A percentile compares a stretch with the other conserved stretches of the same genome.
Evolutionary conservation across 2,888 invertebrate genomes (phyloP).

Genomic region (Leptopilina syphax): DNA sequence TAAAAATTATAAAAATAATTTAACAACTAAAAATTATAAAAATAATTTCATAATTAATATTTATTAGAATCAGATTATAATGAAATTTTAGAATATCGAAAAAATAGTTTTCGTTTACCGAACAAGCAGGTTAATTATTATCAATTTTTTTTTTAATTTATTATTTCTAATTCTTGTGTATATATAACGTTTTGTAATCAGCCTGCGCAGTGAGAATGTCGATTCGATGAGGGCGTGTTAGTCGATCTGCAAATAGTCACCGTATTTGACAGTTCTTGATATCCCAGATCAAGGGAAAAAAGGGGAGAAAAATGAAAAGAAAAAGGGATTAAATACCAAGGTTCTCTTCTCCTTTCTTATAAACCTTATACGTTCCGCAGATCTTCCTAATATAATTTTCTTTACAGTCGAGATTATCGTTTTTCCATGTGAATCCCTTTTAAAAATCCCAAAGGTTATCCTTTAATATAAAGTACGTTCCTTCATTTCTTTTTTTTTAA

Average conservation of each 20-base stretch:
- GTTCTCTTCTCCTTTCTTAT: background rate
- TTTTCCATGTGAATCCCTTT: background rate
- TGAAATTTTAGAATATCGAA: too few relatives aligned
- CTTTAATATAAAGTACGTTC: too few relatives aligned
- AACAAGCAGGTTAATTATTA: background rate
- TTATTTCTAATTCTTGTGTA: background rate
- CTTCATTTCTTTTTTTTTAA: too few relatives aligned
- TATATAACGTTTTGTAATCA: slow-evolving; percentile 16
- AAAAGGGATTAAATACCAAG: slow-evolving; percentile 1
- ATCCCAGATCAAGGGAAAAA: background rate
- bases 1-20: too few relatives aligned
- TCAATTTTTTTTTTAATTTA: background rate
- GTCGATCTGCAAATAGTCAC: slow-evolving; percentile 32
- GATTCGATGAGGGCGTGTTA: slow-evolving; percentile 53
- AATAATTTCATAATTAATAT: too few relatives aligned
- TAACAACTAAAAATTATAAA: too few relatives aligned
- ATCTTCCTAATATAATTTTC: slow-evolving; percentile 8
- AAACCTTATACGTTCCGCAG: background rate
- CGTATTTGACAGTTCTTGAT: slow-evolving; percentile 22
- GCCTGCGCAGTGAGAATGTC: slow-evolving; percentile 54
- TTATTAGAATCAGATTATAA: too few relatives aligned
- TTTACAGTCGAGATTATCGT: background rate
- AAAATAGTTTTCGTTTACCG: too few relatives aligned
- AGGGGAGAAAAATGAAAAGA: slow-evolving; percentile 6
- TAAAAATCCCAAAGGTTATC: background rate